Evolutionary conservation across 2,113 vertebrate species (phyloP).

Genomic region (Pongo pygmaeus): DNA sequence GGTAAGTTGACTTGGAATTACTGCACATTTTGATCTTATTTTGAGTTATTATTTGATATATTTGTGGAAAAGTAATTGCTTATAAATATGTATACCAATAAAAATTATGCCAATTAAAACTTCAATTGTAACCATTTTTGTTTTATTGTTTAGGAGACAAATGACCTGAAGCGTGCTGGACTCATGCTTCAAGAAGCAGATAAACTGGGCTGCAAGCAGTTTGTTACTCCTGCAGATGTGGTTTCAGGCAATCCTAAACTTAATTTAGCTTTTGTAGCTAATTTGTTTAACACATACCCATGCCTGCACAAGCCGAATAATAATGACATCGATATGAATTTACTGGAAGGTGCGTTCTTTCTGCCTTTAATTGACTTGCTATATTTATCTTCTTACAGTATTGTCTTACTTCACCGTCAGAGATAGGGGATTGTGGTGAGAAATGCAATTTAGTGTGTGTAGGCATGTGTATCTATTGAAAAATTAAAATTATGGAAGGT

Average conservation of each 20-base stretch:
- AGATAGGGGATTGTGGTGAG: neutral
- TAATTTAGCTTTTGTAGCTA: slow-evolving; percentile 97
- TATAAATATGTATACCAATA: neutral
- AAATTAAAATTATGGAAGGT: neutral
- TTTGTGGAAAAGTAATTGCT: neutral
- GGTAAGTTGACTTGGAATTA: neutral
- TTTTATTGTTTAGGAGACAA: slow-evolving; percentile 83
- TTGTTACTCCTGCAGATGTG: slow-evolving; percentile 95
- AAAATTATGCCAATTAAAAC: slow-evolving; percentile 6
- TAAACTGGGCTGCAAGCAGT: slow-evolving; percentile 95
- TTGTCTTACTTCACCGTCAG: neutral
- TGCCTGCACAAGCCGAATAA: slow-evolving; percentile 84
- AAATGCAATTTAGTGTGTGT: neutral
- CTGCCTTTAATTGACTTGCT: neutral
- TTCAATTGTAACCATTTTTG: slow-evolving; percentile 33
- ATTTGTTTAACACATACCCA: slow-evolving; percentile 95
- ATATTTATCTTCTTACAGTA: neutral
- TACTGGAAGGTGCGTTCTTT: slow-evolving; percentile 89
- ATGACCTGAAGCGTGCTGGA: slow-evolving; percentile 91
- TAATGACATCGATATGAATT: slow-evolving; percentile 85
- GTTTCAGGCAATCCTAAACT: slow-evolving; percentile 96
- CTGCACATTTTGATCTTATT: neutral
- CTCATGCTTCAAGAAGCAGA: slow-evolving; percentile 95
- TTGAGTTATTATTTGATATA: neutral
- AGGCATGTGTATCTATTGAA: neutral